phyloP scores from a whole-genome alignment of 2,888 invertebrate species.

The Pandemis cinnamomeana region DNA sequence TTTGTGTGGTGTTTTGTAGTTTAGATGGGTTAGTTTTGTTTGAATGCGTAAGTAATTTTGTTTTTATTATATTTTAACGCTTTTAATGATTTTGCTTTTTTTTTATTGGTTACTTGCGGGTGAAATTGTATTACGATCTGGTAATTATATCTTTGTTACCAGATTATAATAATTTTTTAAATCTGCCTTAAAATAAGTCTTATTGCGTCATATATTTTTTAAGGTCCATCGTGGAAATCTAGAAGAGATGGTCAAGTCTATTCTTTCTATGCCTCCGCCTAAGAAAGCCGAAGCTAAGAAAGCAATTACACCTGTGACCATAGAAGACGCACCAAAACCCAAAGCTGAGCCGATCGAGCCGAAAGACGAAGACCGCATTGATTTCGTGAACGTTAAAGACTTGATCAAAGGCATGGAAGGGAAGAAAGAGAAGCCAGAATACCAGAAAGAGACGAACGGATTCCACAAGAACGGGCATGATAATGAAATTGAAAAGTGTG shows the following conservation, averaged over 20 bases:
- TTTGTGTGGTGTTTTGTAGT: slow-evolving; percentile 45
- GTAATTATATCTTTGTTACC: background rate
- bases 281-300: slow-evolving; percentile 70
- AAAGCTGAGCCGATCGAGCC: slow-evolving; percentile 57
- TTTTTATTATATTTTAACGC: slow-evolving; percentile 29
- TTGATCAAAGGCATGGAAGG: slow-evolving; percentile 87
- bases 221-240: slow-evolving; percentile 86
- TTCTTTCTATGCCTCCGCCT: slow-evolving; percentile 74
- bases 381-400: slow-evolving; percentile 85
- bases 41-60: slow-evolving; percentile 40
- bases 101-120: slow-evolving; percentile 32
- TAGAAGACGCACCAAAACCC: slow-evolving; percentile 60
- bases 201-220: slow-evolving; percentile 31
- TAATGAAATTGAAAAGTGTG: slow-evolving; percentile 51
- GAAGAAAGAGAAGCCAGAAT: slow-evolving; percentile 55
- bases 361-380: slow-evolving; percentile 80
- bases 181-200: background rate
- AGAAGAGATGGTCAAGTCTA: slow-evolving; percentile 75
- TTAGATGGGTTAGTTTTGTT: slow-evolving; percentile 48
- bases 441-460: slow-evolving; percentile 70
- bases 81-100: slow-evolving; percentile 29
- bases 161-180: background rate
- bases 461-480: slow-evolving; percentile 64
- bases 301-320: slow-evolving; percentile 54
- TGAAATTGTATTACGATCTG: background rate